Evolutionary conservation across 1,140 invertebrate genomes (phyloP).

Genomic region (Drosophila tristis): DNA sequence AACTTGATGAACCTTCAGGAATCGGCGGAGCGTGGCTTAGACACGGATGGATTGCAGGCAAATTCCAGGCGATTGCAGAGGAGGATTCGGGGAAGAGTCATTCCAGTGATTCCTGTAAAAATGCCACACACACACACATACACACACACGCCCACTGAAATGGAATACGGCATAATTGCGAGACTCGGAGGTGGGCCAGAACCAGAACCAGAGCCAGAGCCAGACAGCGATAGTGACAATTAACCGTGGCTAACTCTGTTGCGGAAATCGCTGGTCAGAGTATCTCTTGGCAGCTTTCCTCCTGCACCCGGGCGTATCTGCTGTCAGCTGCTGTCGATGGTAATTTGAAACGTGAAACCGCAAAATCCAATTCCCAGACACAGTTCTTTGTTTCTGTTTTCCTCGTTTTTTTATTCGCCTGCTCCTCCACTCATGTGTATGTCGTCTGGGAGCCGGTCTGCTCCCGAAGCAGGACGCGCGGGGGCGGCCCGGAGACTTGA

Average conservation of each 20-base stretch:
- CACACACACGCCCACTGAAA: conserved; percentile 54
- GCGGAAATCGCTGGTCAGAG: conserved; percentile 21
- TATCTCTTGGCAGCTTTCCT: conserved; percentile 6
- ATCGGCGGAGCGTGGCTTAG: conserved; percentile 59
- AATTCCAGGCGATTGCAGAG: conserved; percentile 55
- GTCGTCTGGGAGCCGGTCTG: conserved; percentile 24
- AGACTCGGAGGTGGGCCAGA: conserved; percentile 24
- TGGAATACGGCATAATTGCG: conserved; percentile 68
- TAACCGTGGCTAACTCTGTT: conserved; percentile 71
- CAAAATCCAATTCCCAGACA: conserved; percentile 83
- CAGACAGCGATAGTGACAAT: conserved; percentile 76
- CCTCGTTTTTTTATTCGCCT: conserved; percentile 33
- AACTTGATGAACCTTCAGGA: conserved; percentile 54
- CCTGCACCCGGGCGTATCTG: conserved; percentile 27
- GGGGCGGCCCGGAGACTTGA: conserved; percentile 38
- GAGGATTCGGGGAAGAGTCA: background rate
- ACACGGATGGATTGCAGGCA: conserved; percentile 39
- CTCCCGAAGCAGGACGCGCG: background rate
- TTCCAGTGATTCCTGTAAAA: conserved; percentile 17
- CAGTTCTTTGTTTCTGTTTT: conserved; percentile 48
- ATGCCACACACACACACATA: background rate
- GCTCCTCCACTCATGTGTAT: conserved; percentile 28
- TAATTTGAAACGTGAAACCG: conserved; percentile 81
- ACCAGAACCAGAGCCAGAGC: conserved; percentile 3
- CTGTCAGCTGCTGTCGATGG: conserved; percentile 77